Evolutionary conservation across 2,797 vertebrate genomes (phyloP).

Genomic region (Bradypodion pumilum): DNA sequence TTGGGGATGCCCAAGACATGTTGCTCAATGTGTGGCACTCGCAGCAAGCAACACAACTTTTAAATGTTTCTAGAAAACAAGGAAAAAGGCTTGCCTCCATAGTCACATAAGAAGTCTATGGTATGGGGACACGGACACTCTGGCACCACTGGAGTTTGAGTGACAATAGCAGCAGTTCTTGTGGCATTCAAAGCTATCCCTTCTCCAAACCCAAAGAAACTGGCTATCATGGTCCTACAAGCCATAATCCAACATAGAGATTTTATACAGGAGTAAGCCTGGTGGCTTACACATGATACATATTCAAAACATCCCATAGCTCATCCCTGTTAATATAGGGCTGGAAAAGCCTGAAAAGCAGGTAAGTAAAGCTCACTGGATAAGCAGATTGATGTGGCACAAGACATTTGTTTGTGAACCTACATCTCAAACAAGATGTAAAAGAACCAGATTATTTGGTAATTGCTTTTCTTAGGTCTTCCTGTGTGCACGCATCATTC

Average conservation of each 20-base stretch:
- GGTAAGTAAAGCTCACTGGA: background rate
- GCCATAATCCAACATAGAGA: background rate
- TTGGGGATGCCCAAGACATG: too few species aligned
- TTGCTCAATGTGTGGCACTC: background rate
- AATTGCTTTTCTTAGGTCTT: background rate
- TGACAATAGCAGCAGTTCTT: background rate
- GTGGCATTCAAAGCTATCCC: background rate
- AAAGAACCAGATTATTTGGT: background rate
- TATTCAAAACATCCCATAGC: background rate
- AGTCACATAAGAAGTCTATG: background rate
- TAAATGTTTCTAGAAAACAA: background rate
- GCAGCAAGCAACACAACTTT: background rate
- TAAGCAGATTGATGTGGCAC: too few species aligned
- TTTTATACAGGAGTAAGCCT: background rate
- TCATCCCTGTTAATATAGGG: background rate
- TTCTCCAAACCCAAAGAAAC: background rate
- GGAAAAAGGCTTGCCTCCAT: background rate
- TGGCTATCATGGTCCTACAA: background rate
- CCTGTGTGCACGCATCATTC: background rate
- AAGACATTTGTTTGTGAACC: too few species aligned
- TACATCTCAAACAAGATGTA: background rate
- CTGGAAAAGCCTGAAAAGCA: background rate
- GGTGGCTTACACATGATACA: background rate
- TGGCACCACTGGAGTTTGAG: background rate
- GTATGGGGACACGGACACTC: background rate